Base-by-base conservation (phyloP, 2,797 vertebrate genomes). In the Yasuhikotakia modesta region DNA sequence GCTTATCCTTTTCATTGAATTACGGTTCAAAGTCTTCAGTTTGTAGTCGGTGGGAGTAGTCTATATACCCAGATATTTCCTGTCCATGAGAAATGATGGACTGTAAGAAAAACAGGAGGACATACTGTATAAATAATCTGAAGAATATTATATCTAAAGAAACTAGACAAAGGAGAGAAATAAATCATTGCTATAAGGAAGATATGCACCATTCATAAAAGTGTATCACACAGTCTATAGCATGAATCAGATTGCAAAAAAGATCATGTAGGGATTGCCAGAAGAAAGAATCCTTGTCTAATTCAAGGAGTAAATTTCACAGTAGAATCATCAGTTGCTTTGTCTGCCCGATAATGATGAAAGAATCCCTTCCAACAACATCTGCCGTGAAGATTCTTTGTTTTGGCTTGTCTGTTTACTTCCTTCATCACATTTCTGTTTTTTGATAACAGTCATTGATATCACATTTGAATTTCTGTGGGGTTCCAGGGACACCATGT, bases 11-110 rank as follows among this genome's bases (percentile, higher is more conserved):
- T 78, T 93, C 92, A 16, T 21, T 93, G 89, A 96, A 96, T 87
- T 94, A 95, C 48, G 88, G 86, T 88, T 96, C 92, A 85, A 96
- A 97, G 84, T 96, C 94, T 85, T 95, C 93, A 16, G 74, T 89
- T 83, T 92, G 92, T 71, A 97, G 93, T 84, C 95, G 93, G 88
- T 96, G 92, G 81, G 94, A 90, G 78, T 94, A 96, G 91, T 97
- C 95, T 50, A 96, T 95, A 87, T 96, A 96, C 22, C 94, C 95
- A 79, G 95, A 96, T 78, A 97, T 90, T 90, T 96, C 95, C 85
- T 96, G 94, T 82, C 90, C 91, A 81, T 63, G 86, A 70, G 90
- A 82, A 91, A 98, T 93, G 86, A 96, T 91, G 0, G 95, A 94
- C 96, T 97, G 89, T 73, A 89, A 91, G 78, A 88, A 50, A 89